Percentiles rank a stretch among this genome's conserved stretches.
Evolutionary conservation across 2,888 invertebrate genomes (phyloP).

Genomic region (Drosophila kambysellisi): DNA sequence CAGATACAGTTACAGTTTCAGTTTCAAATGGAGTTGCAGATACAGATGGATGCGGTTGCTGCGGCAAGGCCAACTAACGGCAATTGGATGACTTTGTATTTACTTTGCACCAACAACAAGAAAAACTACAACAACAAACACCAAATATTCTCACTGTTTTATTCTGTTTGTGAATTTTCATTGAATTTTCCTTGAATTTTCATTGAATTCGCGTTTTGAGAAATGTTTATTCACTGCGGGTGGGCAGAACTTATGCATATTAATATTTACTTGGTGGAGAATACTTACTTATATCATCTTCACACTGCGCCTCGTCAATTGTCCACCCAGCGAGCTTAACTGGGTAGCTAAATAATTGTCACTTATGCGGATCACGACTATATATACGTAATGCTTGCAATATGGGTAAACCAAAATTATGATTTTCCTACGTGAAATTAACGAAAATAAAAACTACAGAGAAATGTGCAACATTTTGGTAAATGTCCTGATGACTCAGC

Average conservation of each 20-base stretch:
- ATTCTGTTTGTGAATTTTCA: slow-evolving; percentile 1
- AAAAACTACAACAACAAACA: not conserved
- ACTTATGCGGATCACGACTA: not conserved
- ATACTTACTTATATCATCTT: not conserved
- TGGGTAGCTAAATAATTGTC: not conserved
- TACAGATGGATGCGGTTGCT: slow-evolving; percentile 2
- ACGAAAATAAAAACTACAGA: not conserved
- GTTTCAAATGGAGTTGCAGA: slow-evolving; percentile 10
- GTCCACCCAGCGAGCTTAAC: not conserved
- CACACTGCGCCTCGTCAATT: slow-evolving; percentile 27
- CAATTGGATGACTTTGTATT: not conserved
- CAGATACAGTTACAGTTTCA: slow-evolving; percentile 14
- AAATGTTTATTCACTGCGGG: slow-evolving; percentile 42
- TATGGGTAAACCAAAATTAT: not conserved
- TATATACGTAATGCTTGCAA: not conserved
- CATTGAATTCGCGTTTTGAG: not conserved
- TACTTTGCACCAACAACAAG: not conserved
- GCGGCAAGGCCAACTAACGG: slow-evolving; percentile 2
- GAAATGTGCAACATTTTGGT: not conserved
- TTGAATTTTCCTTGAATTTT: slow-evolving; percentile 6
- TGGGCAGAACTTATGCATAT: slow-evolving; percentile 19
- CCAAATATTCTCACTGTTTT: not conserved
- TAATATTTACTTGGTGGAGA: slow-evolving; percentile 33
- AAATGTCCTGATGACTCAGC: not conserved
- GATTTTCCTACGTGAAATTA: not conserved